Evolutionary conservation across 2,888 invertebrate species (phyloP), one percentile per base, ranked within the genome.

Genomic region (Epistrophe eligans): DNA sequence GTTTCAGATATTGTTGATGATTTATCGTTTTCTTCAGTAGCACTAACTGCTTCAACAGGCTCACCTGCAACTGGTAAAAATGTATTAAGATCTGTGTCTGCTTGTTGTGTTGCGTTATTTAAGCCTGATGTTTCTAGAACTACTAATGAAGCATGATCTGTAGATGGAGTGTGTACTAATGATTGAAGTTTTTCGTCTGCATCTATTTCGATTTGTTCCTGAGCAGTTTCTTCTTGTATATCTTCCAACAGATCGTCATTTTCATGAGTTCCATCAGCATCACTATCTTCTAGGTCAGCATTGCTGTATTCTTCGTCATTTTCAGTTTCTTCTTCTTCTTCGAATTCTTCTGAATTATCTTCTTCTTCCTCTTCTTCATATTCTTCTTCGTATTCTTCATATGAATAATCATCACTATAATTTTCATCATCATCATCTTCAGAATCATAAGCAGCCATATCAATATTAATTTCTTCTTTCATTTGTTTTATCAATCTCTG

Each of bases 401-500:
- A 94, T 85, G 93, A 93, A 70, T 55, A 55, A 10, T 70, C 52
- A 40, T 70, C 70, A n/a, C 35, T 48, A 55, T 93, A 93, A 88
- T 93, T 94, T 88, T 94, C 94, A 40, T 93, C 92, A 89, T 93
- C 93, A 9, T 94, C 94, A 89, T 94, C 94, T 60, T 90, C 90
- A 1, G 92, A 93, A 62, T 92, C 92, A 79, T 92, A 93, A 40
- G 92, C 92, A 58, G 94, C 94, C 89, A 95, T 95, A 90, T 94
- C 94, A 35, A 93, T 94, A 91, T 94, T 94, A 48, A 95, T 95
- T 93, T 95, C 95, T 89, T 95, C 94, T 90, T 94, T 95, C 95
- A 95, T 95, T 92, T 95, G 95, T 88, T 95, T 94, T 84, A 95
- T 95, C 55, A 95, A 90, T 79, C 93, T 93, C 90, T 95, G 95